Conservation (phyloP, 2,797 vertebrate genomes). For the Enteromius viviparus region DNA sequence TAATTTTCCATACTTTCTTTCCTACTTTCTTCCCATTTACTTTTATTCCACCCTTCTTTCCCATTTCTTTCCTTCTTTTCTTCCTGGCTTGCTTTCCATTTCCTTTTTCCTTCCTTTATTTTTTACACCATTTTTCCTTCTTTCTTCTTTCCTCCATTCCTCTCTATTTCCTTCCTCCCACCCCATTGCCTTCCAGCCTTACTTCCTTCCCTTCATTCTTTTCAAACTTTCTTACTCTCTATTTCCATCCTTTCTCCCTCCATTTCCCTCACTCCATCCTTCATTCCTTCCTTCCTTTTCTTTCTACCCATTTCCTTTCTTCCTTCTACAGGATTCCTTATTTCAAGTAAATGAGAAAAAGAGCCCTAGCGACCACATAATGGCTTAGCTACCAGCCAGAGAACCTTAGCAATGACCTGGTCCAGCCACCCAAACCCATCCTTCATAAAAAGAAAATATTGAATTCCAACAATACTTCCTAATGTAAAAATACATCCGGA, state of each 20-base stretch:
- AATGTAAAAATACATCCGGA: neutral
- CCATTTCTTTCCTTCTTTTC: neutral
- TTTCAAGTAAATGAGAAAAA: neutral
- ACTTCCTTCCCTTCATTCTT: neutral
- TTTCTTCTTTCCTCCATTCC: neutral
- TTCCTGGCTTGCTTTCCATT: neutral
- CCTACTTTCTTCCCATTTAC: neutral
- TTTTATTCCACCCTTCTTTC: neutral
- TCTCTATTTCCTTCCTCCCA: neutral
- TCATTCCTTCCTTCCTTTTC: neutral
- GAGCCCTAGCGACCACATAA: neutral
- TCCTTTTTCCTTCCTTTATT: neutral
- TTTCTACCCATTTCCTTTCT: neutral
- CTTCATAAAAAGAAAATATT: neutral
- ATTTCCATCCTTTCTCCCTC: neutral
- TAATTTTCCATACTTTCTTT: neutral
- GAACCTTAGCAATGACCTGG: neutral
- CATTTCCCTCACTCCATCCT: too few relatives aligned
- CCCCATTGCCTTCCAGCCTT: neutral
- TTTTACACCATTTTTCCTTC: too few relatives aligned
- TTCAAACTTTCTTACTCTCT: neutral
- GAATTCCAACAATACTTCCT: neutral
- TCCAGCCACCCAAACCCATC: neutral
- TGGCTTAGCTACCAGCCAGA: neutral
- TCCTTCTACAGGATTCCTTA: neutral